A percentile compares a stretch with the other conserved stretches of the same genome.
Conservation (phyloP, 2,113 vertebrate species). For the Sander vitreus region DNA sequence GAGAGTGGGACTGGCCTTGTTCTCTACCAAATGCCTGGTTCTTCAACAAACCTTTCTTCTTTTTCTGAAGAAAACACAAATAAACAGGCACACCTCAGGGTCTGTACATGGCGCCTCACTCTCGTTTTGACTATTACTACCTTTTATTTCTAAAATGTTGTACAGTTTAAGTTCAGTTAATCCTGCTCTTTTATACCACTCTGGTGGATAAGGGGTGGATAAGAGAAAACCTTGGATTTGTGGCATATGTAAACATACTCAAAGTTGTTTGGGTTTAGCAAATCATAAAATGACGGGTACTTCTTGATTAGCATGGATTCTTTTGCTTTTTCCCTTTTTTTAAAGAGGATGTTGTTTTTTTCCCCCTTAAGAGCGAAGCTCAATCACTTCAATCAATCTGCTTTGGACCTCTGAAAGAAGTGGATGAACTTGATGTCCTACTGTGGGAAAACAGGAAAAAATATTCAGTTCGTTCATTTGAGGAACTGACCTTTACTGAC, state of each 20-base stretch:
- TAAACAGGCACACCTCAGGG: conserved; percentile 89
- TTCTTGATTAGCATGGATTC: conserved; percentile 1
- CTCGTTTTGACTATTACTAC: conserved; percentile 36
- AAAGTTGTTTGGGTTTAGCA: conserved; percentile 37
- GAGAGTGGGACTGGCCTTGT: conserved; percentile 38
- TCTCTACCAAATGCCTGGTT: conserved; percentile 55
- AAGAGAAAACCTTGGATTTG: conserved; percentile 15
- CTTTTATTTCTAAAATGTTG: conserved; percentile 6
- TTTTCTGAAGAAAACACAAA: conserved; percentile 68
- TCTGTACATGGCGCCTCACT: conserved; percentile 83
- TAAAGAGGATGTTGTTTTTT: conserved; percentile 15
- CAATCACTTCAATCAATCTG: conserved; percentile 47
- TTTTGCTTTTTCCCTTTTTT: conserved; percentile 35
- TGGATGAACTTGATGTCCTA: conserved; percentile 1
- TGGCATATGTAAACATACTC: conserved; percentile 5
- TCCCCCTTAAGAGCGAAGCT: conserved; percentile 59
- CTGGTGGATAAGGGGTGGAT: neutral
- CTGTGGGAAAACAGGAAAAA: conserved; percentile 13
- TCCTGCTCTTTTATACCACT: neutral
- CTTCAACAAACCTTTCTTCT: conserved; percentile 81
- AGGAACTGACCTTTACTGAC: conserved; percentile 7
- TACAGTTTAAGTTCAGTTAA: conserved; percentile 14
- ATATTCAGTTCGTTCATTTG: neutral
- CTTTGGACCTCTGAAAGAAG: conserved; percentile 38
- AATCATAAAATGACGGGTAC: conserved; percentile 20